phyloP scores from a whole-genome alignment of 1,140 invertebrate species.

The Heliconius himera region DNA sequence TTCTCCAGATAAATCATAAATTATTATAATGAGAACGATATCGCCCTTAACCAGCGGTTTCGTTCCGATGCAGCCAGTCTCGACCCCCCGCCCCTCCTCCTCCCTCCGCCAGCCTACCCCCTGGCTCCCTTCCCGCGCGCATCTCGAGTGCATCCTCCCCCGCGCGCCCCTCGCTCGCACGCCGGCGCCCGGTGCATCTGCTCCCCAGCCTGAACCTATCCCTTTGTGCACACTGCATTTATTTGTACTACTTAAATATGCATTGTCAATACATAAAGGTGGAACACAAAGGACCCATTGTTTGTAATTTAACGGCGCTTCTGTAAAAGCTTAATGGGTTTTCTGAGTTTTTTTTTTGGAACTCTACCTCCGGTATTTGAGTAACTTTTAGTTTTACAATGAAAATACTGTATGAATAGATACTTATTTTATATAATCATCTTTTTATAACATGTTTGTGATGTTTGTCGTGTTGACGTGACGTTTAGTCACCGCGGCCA shows the following conservation, averaged over 20 bases:
- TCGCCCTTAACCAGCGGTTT: slow-evolving; percentile 19
- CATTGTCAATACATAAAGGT: slow-evolving; percentile 11
- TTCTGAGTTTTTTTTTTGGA: neutral
- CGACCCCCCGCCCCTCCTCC: slow-evolving; percentile 4
- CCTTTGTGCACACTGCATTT: slow-evolving; percentile 26
- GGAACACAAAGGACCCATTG: slow-evolving; percentile 1
- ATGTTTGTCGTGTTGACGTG: slow-evolving; percentile 11
- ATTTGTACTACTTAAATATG: slow-evolving; percentile 25
- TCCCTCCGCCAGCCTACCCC: neutral
- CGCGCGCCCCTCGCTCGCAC: slow-evolving; percentile 16
- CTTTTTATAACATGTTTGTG: neutral
- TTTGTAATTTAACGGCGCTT: slow-evolving; percentile 12
- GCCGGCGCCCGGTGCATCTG: slow-evolving; percentile 22
- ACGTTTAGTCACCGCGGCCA: slow-evolving; percentile 12
- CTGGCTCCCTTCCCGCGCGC: slow-evolving; percentile 9
- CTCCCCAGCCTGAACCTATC: slow-evolving; percentile 18
- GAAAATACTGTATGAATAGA: neutral
- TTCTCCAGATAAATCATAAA: slow-evolving; percentile 32
- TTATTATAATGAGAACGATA: slow-evolving; percentile 33
- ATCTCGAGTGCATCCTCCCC: slow-evolving; percentile 27
- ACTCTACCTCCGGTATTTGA: neutral
- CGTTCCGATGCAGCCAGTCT: slow-evolving; percentile 22
- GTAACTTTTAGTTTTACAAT: neutral
- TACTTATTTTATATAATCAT: neutral
- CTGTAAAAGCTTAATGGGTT: slow-evolving; percentile 4